Evolutionary conservation across 1,140 invertebrate genomes (phyloP).

Genomic region (Hyles vespertilio): DNA sequence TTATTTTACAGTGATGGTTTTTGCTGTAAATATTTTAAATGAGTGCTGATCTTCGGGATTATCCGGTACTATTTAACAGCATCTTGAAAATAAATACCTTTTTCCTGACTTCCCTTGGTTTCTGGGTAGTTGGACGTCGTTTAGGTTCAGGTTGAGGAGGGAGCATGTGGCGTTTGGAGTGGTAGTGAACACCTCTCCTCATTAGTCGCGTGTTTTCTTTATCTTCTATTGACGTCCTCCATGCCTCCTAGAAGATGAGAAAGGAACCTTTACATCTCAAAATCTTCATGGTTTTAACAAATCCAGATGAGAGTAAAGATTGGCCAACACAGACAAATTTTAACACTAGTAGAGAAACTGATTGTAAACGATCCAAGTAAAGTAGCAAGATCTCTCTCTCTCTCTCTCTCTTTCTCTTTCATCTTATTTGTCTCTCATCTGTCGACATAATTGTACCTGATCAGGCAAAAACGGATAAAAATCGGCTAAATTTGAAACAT

Average conservation of each 20-base stretch:
- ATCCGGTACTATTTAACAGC: not conserved
- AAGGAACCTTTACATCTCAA: too few species aligned
- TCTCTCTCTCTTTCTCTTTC: too few species aligned
- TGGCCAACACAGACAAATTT: too few species aligned
- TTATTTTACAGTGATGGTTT: not conserved
- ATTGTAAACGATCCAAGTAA: too few species aligned
- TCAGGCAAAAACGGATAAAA: too few species aligned
- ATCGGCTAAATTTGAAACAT: too few species aligned
- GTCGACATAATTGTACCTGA: too few species aligned
- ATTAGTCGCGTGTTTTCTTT: constrained; percentile 16
- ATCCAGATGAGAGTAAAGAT: too few species aligned
- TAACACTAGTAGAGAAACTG: too few species aligned
- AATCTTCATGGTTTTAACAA: too few species aligned
- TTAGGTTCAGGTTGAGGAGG: constrained; percentile 27
- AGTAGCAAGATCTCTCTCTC: too few species aligned
- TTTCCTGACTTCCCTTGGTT: constrained; percentile 41
- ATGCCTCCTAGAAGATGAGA: constrained; percentile 24
- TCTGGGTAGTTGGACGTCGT: constrained; percentile 29
- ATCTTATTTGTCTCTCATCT: too few species aligned
- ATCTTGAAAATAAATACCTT: constrained; percentile 30
- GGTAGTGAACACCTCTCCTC: constrained; percentile 33
- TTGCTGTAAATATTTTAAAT: not conserved
- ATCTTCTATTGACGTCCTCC: constrained; percentile 29
- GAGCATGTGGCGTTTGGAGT: constrained; percentile 52
- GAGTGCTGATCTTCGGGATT: not conserved